Conservation (phyloP, 2,888 invertebrate genomes). For the Heteromurus nitidus region DNA sequence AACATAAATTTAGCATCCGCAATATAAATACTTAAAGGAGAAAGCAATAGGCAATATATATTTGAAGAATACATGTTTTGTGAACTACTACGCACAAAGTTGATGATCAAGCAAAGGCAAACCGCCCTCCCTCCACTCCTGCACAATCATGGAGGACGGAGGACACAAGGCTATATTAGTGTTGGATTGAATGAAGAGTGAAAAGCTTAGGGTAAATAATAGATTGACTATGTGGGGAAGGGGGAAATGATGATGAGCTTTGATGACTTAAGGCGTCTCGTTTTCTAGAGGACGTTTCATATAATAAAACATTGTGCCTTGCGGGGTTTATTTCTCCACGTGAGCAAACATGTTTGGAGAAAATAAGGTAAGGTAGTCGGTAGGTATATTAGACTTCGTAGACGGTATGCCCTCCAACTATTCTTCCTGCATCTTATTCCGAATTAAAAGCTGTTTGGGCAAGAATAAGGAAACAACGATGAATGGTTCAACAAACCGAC, state of each 20-base stretch:
- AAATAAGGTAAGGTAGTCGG: neutral
- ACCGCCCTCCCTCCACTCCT: neutral
- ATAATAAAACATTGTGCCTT: neutral
- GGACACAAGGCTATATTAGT: neutral
- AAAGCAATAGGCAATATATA: neutral
- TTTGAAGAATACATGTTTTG: neutral
- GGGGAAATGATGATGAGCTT: slow-evolving; percentile 23
- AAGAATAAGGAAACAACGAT: neutral
- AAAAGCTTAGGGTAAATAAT: neutral
- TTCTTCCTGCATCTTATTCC: neutral
- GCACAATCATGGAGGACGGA: neutral
- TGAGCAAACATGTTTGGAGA: neutral
- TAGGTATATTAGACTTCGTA: too few relatives aligned
- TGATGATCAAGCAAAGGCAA: neutral
- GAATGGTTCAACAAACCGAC: neutral
- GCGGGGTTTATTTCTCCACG: neutral
- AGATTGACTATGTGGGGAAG: too few relatives aligned
- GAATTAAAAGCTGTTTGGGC: neutral
- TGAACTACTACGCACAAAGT: neutral
- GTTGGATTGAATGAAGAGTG: neutral
- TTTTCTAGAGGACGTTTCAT: neutral
- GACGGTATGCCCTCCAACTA: neutral
- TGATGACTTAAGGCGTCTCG: slow-evolving; percentile 6
- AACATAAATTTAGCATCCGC: neutral
- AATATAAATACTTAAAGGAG: neutral